Percentiles rank a stretch among this genome's conserved stretches.
Conservation (phyloP, 92 coral and sea anemone genomes). For the Montipora capitata region DNA sequence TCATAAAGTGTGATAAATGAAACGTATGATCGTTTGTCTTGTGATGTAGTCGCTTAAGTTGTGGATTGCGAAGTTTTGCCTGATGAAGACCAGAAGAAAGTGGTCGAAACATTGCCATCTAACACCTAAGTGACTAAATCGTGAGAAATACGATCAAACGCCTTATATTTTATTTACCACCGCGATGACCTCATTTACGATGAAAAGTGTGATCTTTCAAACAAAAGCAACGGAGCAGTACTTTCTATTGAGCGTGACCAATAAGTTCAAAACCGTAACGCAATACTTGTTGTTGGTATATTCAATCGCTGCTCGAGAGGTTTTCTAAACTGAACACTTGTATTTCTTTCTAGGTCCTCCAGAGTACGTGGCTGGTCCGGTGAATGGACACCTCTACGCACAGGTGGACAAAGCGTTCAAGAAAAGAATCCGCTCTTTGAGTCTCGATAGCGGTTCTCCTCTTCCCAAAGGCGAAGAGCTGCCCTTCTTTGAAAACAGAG, state of each 20-base stretch:
- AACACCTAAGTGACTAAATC: too few relatives aligned
- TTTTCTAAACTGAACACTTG: neutral
- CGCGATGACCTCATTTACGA: too few relatives aligned
- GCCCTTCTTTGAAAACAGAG: slow-evolving; percentile 72
- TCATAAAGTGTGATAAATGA: neutral
- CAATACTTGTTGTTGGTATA: neutral
- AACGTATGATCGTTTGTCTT: neutral
- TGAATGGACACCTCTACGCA: slow-evolving; percentile 97
- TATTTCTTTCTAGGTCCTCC: slow-evolving; percentile 60
- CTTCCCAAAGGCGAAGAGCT: slow-evolving; percentile 67
- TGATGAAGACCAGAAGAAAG: too few relatives aligned
- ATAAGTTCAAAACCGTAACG: too few relatives aligned
- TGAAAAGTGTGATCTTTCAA: neutral
- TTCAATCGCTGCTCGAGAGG: neutral
- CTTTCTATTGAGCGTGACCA: neutral
- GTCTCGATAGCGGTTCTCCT: slow-evolving; percentile 81
- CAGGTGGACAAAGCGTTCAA: slow-evolving; percentile 95
- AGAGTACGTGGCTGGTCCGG: slow-evolving; percentile 93
- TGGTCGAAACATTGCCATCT: too few relatives aligned
- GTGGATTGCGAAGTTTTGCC: neutral
- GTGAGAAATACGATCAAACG: too few relatives aligned
- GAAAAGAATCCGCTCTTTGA: slow-evolving; percentile 86
- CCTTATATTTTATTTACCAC: too few relatives aligned
- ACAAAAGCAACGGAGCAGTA: neutral
- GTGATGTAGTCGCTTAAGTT: neutral